A percentile compares a stretch with the other conserved stretches of the same genome.
These are phyloP conservation scores for Acrobasis suavella DNA, from an alignment of 2,888 invertebrate genomes.

Conservation along the genomic window DNA sequence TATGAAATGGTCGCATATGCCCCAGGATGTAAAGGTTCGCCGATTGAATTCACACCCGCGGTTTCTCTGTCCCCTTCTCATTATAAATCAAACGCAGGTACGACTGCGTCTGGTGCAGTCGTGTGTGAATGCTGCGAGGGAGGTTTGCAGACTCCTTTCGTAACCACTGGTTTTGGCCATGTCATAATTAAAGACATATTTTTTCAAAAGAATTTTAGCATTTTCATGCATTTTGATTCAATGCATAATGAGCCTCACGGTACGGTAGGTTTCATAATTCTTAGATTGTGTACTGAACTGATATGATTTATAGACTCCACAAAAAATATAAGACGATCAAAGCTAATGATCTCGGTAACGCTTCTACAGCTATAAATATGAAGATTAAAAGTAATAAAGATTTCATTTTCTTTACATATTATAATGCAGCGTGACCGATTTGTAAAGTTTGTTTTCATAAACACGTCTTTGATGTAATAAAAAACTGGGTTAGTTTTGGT, in stretches of 20 bases:
- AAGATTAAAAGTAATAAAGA: constrained; percentile 60
- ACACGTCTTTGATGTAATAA: constrained; percentile 52
- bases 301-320: constrained; percentile 21
- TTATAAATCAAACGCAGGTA: constrained; percentile 81
- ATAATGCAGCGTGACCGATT: constrained; percentile 55
- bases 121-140: constrained; percentile 62
- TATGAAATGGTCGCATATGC: constrained; percentile 47
- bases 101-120: constrained; percentile 68
- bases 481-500: constrained; percentile 58
- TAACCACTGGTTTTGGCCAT: constrained; percentile 42
- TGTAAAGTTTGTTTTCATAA: constrained; percentile 61
- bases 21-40: constrained; percentile 59
- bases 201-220: constrained; percentile 7
- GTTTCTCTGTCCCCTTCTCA: constrained; percentile 70
- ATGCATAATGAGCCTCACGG: background rate
- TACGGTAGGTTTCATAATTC: background rate
- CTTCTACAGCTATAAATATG: constrained; percentile 56
- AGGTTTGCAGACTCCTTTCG: constrained; percentile 40
- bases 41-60: constrained; percentile 74
- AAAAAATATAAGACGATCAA: constrained; percentile 18
- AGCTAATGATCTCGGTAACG: constrained; percentile 44
- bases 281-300: background rate
- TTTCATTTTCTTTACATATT: constrained; percentile 48
- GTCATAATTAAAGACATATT: constrained; percentile 42
- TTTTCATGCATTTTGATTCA: constrained; percentile 7